These are phyloP conservation scores for Saccopteryx bilineata DNA, from an alignment of 2,113 vertebrate genomes.

Conservation along the genomic window DNA sequence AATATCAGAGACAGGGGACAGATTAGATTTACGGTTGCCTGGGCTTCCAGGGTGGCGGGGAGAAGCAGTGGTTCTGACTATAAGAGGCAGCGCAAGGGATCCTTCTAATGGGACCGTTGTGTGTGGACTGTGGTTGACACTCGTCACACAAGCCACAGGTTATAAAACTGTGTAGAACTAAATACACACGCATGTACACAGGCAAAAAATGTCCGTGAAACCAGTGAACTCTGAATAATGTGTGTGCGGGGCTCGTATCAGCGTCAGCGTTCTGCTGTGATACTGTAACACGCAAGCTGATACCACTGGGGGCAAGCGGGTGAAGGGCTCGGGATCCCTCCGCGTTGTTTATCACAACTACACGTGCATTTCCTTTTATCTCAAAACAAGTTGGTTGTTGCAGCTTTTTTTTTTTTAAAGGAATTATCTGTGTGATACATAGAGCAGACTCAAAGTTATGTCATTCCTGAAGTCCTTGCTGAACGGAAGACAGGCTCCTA, in stretches of 20 bases:
- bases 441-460: neutral
- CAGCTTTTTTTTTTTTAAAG: too few species aligned
- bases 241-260: neutral
- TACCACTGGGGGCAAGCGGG: rapidly evolving
- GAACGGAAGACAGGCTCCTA: neutral
- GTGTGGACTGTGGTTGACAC: neutral
- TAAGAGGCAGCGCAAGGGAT: too few species aligned
- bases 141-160: neutral
- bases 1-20: neutral
- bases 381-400: too few species aligned
- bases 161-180: neutral
- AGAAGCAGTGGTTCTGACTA: neutral
- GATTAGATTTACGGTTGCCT: neutral
- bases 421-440: neutral
- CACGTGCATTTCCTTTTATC: neutral
- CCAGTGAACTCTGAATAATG: neutral
- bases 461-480: neutral
- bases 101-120: neutral
- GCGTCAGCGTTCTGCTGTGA: neutral
- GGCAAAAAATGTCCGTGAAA: too few species aligned
- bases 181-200: rapidly evolving
- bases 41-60: neutral
- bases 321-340: neutral
- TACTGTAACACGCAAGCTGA: neutral
- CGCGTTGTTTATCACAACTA: neutral